phyloP scores from a whole-genome alignment of 2,888 invertebrate species.

The Cheilosia urbana region DNA sequence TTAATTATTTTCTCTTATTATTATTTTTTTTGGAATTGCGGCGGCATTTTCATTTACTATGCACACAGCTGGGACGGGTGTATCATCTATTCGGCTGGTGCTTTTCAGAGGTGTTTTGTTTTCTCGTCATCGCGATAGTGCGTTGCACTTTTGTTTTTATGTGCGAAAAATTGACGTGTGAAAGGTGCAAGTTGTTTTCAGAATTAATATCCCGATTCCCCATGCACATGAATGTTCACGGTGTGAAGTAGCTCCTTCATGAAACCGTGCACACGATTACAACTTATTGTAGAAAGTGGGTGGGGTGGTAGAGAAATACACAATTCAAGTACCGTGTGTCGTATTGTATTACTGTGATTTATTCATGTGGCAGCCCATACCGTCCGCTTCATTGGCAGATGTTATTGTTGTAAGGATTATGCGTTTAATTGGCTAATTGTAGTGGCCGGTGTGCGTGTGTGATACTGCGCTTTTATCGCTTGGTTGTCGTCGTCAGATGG shows the following conservation, averaged over 20 bases:
- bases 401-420: slow-evolving; percentile 48
- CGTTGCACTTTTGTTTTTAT: slow-evolving; percentile 37
- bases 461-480: slow-evolving; percentile 17
- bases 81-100: neutral
- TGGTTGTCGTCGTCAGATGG: slow-evolving; percentile 11
- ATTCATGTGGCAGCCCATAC: slow-evolving; percentile 33
- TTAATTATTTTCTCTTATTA: neutral
- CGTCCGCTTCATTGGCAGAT: slow-evolving; percentile 33
- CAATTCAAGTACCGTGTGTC: slow-evolving; percentile 26
- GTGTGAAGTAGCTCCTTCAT: neutral
- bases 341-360: slow-evolving; percentile 41
- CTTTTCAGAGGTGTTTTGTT: slow-evolving; percentile 19
- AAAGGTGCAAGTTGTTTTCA: slow-evolving; percentile 23
- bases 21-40: slow-evolving; percentile 24
- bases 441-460: neutral
- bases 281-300: neutral
- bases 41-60: slow-evolving; percentile 17
- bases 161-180: slow-evolving; percentile 18
- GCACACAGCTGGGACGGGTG: slow-evolving; percentile 34
- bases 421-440: slow-evolving; percentile 38
- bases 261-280: neutral
- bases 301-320: neutral
- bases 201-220: slow-evolving; percentile 18
- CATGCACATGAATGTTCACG: slow-evolving; percentile 20
- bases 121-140: slow-evolving; percentile 17